phyloP scores from a whole-genome alignment of 2,888 invertebrate genomes.

The Petrolisthes cinctipes region DNA sequence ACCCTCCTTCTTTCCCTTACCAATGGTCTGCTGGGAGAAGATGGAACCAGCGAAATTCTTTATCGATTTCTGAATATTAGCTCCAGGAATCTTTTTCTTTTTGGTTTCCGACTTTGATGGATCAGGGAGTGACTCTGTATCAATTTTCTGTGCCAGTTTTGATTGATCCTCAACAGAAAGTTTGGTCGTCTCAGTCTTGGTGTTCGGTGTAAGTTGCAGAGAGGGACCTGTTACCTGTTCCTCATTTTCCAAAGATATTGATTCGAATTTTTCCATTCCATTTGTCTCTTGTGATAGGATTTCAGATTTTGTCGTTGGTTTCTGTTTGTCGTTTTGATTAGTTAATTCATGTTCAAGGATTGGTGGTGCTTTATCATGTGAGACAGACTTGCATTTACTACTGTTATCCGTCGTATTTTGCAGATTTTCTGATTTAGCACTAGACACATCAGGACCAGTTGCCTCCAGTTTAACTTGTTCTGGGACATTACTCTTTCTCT shows the following conservation, averaged over 20 bases:
- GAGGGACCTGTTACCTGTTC: no score
- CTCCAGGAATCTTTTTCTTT: slow-evolving; percentile 43
- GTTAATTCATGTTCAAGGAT: background rate
- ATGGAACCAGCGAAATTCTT: slow-evolving; percentile 60
- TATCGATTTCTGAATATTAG: slow-evolving; percentile 53
- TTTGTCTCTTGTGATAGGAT: no score
- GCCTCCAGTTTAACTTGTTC: background rate
- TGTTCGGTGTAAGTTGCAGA: no score
- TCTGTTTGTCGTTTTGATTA: background rate
- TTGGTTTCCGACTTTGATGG: slow-evolving; percentile 27
- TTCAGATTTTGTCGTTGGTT: background rate
- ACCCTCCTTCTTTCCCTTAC: slow-evolving; percentile 29
- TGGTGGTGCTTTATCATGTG: background rate
- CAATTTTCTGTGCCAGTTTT: no score
- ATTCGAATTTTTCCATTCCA: background rate
- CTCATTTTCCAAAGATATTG: no score
- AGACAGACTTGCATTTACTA: background rate
- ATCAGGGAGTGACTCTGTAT: background rate
- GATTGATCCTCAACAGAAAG: no score
- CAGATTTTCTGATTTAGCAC: background rate
- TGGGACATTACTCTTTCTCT: background rate
- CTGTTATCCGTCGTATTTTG: background rate
- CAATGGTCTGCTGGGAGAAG: slow-evolving; percentile 35
- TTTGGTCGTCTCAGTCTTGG: no score
- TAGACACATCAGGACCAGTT: background rate